These are phyloP conservation scores for Cyprinella venusta DNA, from an alignment of 2,797 vertebrate species.

Conservation along the genomic window DNA sequence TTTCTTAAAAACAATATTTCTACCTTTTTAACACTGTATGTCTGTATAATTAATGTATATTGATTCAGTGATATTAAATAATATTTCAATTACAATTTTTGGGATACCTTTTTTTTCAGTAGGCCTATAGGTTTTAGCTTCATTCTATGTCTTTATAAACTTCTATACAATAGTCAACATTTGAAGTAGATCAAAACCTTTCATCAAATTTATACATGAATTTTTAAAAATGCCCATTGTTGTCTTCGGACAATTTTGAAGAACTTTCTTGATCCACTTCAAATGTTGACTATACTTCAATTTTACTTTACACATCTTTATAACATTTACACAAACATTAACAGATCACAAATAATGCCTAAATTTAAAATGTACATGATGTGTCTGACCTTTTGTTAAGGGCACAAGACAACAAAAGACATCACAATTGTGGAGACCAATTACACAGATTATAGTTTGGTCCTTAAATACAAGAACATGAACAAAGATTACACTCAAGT, in stretches of 20 bases:
- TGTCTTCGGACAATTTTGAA: too few species aligned
- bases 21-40: neutral
- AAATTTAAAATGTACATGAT: neutral
- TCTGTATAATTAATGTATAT: neutral
- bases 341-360: neutral
- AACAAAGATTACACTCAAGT: conserved; percentile 58
- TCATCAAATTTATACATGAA: too few species aligned
- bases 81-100: neutral
- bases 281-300: neutral
- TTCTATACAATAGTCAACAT: neutral
- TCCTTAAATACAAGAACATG: conserved; percentile 60
- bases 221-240: too few species aligned
- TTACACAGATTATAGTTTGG: conserved; percentile 61
- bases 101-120: neutral
- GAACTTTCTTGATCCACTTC: too few species aligned
- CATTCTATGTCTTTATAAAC: too few species aligned
- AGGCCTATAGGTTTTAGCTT: neutral
- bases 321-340: neutral
- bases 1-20: neutral
- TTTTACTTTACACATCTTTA: neutral
- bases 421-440: conserved; percentile 62
- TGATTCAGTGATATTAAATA: neutral
- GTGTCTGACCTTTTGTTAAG: conserved; percentile 40
- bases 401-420: conserved; percentile 57
- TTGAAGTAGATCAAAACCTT: too few species aligned